A percentile compares a stretch with the other conserved stretches of the same genome.
These are phyloP conservation scores for Sebastes nivosus DNA, from an alignment of 2,797 vertebrate species.

Conservation along the genomic window DNA sequence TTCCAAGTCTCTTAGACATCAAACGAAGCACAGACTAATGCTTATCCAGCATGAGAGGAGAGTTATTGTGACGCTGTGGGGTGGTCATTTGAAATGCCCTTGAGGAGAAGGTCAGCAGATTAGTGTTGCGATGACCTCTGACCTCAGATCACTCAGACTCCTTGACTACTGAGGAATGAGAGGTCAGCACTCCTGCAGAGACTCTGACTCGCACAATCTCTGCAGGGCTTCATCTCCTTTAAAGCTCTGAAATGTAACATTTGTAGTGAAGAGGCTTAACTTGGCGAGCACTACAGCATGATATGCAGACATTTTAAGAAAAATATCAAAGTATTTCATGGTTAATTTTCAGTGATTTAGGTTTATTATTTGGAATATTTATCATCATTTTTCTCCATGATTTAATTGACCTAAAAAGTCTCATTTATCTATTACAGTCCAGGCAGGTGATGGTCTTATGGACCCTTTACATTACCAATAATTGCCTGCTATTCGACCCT, in stretches of 20 bases:
- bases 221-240: conserved; percentile 27
- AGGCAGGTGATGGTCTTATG: neutral
- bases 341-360: neutral
- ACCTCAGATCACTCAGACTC: conserved; percentile 62
- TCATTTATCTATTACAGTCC: neutral
- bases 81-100: conserved; percentile 69
- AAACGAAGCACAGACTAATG: conserved; percentile 36
- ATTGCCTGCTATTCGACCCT: neutral
- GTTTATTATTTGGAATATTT: neutral
- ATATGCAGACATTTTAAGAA: neutral
- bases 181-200: conserved; percentile 62
- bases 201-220: conserved; percentile 42
- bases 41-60: conserved; percentile 39
- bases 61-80: conserved; percentile 52
- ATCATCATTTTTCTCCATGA: neutral
- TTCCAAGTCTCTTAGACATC: conserved; percentile 20
- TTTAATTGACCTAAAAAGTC: neutral
- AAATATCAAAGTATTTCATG: neutral
- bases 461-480: neutral
- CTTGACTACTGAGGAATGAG: conserved; percentile 71
- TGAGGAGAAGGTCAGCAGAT: conserved; percentile 73
- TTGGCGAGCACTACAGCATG: neutral
- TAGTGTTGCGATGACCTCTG: conserved; percentile 66
- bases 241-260: conserved; percentile 28
- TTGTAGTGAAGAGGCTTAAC: conserved; percentile 19